Conservation (phyloP, 2,797 vertebrate genomes). For the Salmo trutta region DNA sequence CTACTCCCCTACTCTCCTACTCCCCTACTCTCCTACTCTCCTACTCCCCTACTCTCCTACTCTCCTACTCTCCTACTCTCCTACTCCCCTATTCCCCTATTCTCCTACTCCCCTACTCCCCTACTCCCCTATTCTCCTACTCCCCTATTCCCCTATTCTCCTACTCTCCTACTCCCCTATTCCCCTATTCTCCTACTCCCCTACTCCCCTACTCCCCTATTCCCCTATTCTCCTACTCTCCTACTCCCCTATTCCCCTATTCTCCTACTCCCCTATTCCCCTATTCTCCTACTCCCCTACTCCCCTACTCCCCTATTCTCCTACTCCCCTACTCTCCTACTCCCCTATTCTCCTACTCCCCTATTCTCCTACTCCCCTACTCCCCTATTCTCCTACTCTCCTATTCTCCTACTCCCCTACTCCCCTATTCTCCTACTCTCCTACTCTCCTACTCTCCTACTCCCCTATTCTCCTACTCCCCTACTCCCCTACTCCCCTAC, state of each 20-base stretch:
- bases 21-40: too few relatives aligned
- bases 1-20: neutral
- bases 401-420: too few relatives aligned
- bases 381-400: too few relatives aligned
- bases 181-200: neutral
- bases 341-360: too few relatives aligned
- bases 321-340: too few relatives aligned
- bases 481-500: too few relatives aligned
- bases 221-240: accelerated
- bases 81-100: accelerated
- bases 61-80: accelerated
- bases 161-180: neutral
- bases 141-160: neutral
- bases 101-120: neutral
- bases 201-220: neutral
- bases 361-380: too few relatives aligned
- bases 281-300: neutral
- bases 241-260: too few relatives aligned
- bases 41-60: too few relatives aligned
- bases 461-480: too few relatives aligned
- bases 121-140: neutral
- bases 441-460: too few relatives aligned
- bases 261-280: neutral
- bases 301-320: accelerated
- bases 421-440: too few relatives aligned